Evolutionary conservation across 92 coral and sea anemone species (phyloP).

Genomic region (Siderastrea siderea): DNA sequence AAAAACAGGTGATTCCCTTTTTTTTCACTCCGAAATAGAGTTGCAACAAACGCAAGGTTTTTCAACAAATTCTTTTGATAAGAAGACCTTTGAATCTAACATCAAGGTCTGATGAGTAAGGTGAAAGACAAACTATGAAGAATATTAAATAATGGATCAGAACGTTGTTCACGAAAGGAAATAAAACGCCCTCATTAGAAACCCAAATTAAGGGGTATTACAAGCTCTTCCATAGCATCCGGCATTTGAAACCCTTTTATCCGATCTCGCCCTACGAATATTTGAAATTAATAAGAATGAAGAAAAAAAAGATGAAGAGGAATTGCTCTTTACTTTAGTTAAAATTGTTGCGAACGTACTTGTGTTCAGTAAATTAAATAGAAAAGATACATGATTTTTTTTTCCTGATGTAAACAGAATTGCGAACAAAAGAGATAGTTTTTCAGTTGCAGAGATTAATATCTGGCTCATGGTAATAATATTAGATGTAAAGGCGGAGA

Average conservation of each 20-base stretch:
- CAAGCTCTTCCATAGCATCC: constrained; percentile 15
- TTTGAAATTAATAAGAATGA: constrained; percentile 4
- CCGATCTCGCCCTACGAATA: not conserved
- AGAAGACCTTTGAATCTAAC: too few relatives aligned
- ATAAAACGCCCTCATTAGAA: constrained; percentile 19
- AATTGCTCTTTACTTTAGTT: too few relatives aligned
- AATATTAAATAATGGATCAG: too few relatives aligned
- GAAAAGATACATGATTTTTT: not conserved
- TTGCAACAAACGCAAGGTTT: too few relatives aligned
- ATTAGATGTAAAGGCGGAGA: constrained; percentile 19
- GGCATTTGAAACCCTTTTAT: constrained; percentile 27
- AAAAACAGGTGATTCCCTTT: too few relatives aligned
- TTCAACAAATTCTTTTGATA: too few relatives aligned
- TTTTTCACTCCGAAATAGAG: too few relatives aligned
- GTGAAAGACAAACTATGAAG: too few relatives aligned
- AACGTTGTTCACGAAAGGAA: not conserved
- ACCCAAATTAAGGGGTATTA: not conserved
- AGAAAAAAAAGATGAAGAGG: not conserved
- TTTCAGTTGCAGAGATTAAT: not conserved
- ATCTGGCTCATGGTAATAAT: constrained; percentile 5
- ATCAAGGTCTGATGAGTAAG: too few relatives aligned
- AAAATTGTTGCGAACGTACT: not conserved
- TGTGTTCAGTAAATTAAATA: not conserved
- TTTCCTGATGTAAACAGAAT: not conserved
- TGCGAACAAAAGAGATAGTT: not conserved